These are phyloP conservation scores for Regulus satrapa DNA, from an alignment of 2,113 vertebrate genomes.

Conservation along the genomic window DNA sequence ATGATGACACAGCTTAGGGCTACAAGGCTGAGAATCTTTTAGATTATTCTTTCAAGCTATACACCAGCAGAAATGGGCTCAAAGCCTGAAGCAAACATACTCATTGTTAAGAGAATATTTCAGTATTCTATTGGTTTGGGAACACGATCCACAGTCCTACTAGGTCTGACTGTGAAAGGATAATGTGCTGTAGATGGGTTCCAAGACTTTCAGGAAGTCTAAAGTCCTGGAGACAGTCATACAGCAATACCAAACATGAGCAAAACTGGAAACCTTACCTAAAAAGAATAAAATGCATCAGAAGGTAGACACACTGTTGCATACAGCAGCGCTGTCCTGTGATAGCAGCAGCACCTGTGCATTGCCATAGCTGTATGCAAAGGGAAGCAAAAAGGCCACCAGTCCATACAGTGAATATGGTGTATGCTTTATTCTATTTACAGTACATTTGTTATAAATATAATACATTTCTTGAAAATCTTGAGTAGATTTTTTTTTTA, in stretches of 20 bases:
- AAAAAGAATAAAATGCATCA: not conserved
- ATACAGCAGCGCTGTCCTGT: accelerated
- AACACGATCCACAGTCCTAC: not conserved
- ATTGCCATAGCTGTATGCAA: not conserved
- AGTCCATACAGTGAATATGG: slow-evolving; percentile 75
- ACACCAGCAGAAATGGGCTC: not conserved
- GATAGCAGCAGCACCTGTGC: not conserved
- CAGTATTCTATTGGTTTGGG: not conserved
- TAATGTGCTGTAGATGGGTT: accelerated
- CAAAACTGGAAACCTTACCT: not conserved
- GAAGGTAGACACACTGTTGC: not conserved
- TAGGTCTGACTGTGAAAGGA: not conserved
- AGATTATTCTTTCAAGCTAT: not conserved
- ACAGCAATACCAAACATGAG: accelerated
- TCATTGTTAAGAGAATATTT: not conserved
- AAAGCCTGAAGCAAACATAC: not conserved
- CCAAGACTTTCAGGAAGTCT: not conserved
- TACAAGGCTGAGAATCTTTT: not conserved
- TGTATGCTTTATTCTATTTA: slow-evolving; percentile 97
- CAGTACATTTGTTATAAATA: slow-evolving; percentile 99
- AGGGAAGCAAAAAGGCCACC: not conserved
- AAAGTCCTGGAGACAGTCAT: not conserved
- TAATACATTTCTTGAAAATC: slow-evolving; percentile 97
- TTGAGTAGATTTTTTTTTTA: slow-evolving; percentile 85
- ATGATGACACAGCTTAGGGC: not conserved